Evolutionary conservation across 37 sponge, comb jelly and placozoan species (phyloP).

Genomic region (Haliclona indistincta): DNA sequence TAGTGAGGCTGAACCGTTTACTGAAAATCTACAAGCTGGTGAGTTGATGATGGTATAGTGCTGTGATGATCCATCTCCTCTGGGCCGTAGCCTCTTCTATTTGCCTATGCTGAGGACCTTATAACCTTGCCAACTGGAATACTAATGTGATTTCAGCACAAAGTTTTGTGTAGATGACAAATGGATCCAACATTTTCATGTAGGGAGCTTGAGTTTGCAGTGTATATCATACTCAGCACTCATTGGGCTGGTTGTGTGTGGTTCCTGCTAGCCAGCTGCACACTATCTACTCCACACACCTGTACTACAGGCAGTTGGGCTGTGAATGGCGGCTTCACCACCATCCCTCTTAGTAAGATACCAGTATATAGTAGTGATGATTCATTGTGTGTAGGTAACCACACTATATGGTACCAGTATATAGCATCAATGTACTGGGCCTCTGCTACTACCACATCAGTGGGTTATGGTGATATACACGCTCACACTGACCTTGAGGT

Average conservation of each 20-base stretch:
- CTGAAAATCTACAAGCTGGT: conserved; percentile 69
- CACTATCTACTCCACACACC: conserved; percentile 17
- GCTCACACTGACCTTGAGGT: conserved; percentile 41
- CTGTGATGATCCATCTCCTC: not conserved
- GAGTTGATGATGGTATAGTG: conserved; percentile 4
- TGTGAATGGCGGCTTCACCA: not conserved
- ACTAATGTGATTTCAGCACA: conserved; percentile 28
- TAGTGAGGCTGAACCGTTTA: conserved; percentile 56
- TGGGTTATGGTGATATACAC: conserved; percentile 83
- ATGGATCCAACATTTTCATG: not conserved
- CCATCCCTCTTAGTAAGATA: conserved; percentile 29
- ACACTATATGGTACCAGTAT: not conserved
- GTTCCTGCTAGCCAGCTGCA: conserved; percentile 66
- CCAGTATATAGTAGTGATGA: no score
- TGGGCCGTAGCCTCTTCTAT: conserved; percentile 24
- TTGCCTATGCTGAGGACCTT: conserved; percentile 34
- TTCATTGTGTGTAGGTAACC: not conserved
- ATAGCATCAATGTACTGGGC: conserved; percentile 73
- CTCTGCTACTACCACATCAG: conserved; percentile 72
- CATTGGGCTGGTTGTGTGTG: conserved; percentile 62
- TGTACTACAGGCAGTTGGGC: conserved; percentile 43
- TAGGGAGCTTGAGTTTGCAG: conserved; percentile 55
- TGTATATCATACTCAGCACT: conserved; percentile 51
- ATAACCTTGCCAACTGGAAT: conserved; percentile 32
- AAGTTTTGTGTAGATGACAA: not conserved